phyloP scores from a whole-genome alignment of 1,140 invertebrate genomes.

The Trypoxylus dichotomus region DNA sequence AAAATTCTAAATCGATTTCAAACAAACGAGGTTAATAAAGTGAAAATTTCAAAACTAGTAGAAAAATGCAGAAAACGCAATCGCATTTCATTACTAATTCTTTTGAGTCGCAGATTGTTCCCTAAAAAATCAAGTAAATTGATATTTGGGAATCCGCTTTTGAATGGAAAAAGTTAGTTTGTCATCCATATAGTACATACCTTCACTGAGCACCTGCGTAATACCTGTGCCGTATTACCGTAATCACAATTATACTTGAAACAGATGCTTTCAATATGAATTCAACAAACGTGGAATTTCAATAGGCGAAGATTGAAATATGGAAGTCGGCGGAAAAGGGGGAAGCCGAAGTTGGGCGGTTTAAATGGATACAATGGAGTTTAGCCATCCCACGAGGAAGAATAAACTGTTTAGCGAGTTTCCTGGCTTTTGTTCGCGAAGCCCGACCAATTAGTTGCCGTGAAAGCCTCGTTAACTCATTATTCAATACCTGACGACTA shows the following conservation, averaged over 20 bases:
- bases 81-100: too few relatives aligned
- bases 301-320: constrained; percentile 24
- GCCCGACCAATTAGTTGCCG: constrained; percentile 42
- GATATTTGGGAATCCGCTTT: neutral
- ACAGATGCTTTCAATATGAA: constrained; percentile 15
- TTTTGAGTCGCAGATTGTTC: too few relatives aligned
- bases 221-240: neutral
- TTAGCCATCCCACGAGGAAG: constrained; percentile 29
- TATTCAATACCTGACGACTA: constrained; percentile 43
- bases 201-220: neutral
- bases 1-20: too few relatives aligned
- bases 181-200: neutral
- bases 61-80: too few relatives aligned
- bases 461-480: constrained; percentile 44
- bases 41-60: too few relatives aligned
- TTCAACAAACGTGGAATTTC: constrained; percentile 23
- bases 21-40: too few relatives aligned
- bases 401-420: constrained; percentile 43
- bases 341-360: neutral
- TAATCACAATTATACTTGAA: neutral
- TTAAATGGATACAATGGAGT: constrained; percentile 26
- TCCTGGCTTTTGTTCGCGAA: constrained; percentile 40
- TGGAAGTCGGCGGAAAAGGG: constrained; percentile 11
- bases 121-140: neutral
- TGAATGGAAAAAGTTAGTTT: neutral